Percentiles rank a stretch among this genome's conserved stretches.
phyloP scores from a whole-genome alignment of 2,113 vertebrate species.

The Grus americana region DNA sequence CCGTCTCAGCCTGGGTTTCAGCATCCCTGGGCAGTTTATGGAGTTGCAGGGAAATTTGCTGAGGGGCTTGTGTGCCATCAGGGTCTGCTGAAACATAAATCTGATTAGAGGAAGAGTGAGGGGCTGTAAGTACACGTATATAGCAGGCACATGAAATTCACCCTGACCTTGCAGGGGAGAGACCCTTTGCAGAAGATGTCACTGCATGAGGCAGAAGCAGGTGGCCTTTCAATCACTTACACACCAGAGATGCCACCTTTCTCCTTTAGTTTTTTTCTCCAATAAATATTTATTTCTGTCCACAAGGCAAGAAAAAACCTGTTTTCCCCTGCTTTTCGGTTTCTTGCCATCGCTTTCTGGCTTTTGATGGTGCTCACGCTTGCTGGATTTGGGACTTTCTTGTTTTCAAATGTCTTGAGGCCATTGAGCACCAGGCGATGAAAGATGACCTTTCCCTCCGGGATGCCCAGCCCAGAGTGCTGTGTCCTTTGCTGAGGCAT shows the following conservation, averaged over 20 bases:
- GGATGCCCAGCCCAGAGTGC: not conserved
- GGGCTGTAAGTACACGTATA: rapidly evolving
- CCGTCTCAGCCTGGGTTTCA: not conserved
- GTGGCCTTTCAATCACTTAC: not conserved
- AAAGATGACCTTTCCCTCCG: slow-evolving; percentile 5
- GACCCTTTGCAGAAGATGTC: not conserved
- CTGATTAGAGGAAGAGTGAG: not conserved
- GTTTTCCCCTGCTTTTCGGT: not conserved
- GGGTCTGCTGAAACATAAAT: not conserved
- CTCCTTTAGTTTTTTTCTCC: not conserved
- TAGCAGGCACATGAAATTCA: not conserved
- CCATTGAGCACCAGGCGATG: not conserved
- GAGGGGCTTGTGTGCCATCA: not conserved
- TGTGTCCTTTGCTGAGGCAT: not conserved
- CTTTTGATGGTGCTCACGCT: not conserved
- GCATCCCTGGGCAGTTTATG: not conserved
- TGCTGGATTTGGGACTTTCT: not conserved
- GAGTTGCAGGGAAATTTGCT: not conserved
- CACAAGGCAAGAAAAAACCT: not conserved
- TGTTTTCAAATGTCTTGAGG: not conserved
- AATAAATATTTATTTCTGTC: not conserved
- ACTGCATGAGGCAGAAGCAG: not conserved
- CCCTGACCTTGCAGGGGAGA: not conserved
- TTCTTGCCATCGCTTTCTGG: not conserved
- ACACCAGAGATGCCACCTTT: not conserved